phyloP scores from a whole-genome alignment of 35 echinoderm and acorn worm species.

The Lytechinus variegatus region DNA sequence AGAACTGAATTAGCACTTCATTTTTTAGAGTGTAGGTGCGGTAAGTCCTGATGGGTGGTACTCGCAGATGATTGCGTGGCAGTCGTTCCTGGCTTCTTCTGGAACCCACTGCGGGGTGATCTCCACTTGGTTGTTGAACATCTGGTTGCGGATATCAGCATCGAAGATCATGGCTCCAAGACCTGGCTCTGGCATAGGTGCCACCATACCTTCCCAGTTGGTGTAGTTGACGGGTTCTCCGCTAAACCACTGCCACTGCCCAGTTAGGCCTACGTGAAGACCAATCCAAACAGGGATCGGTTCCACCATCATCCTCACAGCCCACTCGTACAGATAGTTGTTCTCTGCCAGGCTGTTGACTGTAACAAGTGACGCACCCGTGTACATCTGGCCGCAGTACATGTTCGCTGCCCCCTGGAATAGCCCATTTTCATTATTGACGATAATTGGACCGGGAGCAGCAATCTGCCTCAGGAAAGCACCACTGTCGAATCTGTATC shows the following conservation, averaged over 20 bases:
- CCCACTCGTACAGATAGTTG: constrained; percentile 29
- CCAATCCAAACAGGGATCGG: neutral
- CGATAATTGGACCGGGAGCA: neutral
- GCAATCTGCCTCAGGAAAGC: neutral
- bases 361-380: neutral
- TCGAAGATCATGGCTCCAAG: constrained; percentile 17
- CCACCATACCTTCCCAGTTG: constrained; percentile 24
- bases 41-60: neutral
- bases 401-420: neutral
- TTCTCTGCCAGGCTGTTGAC: neutral
- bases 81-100: neutral
- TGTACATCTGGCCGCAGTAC: neutral
- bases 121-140: neutral
- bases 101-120: neutral
- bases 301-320: neutral
- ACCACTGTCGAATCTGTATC: neutral
- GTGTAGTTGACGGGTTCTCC: constrained; percentile 23
- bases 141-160: neutral
- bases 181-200: neutral
- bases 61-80: constrained; percentile 6
- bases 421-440: neutral
- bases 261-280: neutral
- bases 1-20: too few relatives aligned
- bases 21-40: too few relatives aligned
- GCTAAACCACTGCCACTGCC: constrained; percentile 21